A percentile compares a stretch with the other conserved stretches of the same genome.
Conservation (phyloP, 2,888 invertebrate species). For the Amblyjoppa fuscipennis region DNA sequence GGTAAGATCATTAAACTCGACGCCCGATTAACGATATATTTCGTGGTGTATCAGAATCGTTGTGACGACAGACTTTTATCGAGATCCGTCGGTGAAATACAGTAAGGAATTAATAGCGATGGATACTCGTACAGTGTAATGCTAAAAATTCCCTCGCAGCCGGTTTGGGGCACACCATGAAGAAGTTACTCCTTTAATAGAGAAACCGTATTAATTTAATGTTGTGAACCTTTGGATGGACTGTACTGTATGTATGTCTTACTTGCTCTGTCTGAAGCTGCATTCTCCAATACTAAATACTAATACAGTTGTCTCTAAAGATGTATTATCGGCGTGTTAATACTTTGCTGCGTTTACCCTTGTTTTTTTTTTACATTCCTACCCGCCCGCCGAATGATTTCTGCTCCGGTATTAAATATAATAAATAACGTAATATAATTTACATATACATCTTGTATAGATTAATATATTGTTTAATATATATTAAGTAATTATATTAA, state of each 20-base stretch:
- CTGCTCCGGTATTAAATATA: not conserved
- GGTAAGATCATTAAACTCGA: constrained; percentile 26
- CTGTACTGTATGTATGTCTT: constrained; percentile 73
- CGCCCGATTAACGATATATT: constrained; percentile 41
- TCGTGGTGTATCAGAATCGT: constrained; percentile 54
- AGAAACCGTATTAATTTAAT: constrained; percentile 75
- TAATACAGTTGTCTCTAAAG: constrained; percentile 75
- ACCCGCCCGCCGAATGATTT: not conserved
- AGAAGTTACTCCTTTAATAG: constrained; percentile 65
- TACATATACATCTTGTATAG: too few relatives aligned
- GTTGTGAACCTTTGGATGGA: constrained; percentile 75
- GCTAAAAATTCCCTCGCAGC: constrained; percentile 10
- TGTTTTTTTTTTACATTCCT: not conserved
- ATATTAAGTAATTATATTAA: too few relatives aligned
- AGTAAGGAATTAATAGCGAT: constrained; percentile 21
- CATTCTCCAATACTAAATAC: constrained; percentile 75
- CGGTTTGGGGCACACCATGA: constrained; percentile 72
- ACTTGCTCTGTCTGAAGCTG: constrained; percentile 75
- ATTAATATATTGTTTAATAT: too few relatives aligned
- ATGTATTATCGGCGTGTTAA: constrained; percentile 39
- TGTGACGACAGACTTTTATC: not conserved
- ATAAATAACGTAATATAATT: not conserved
- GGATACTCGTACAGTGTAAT: constrained; percentile 42
- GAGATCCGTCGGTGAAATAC: constrained; percentile 26
- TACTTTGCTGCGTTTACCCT: constrained; percentile 14